Percentiles rank a stretch among this genome's conserved stretches.
These are phyloP conservation scores for Pygmarrhopalites habei DNA, from an alignment of 1,140 invertebrate species.

Conservation along the genomic window DNA sequence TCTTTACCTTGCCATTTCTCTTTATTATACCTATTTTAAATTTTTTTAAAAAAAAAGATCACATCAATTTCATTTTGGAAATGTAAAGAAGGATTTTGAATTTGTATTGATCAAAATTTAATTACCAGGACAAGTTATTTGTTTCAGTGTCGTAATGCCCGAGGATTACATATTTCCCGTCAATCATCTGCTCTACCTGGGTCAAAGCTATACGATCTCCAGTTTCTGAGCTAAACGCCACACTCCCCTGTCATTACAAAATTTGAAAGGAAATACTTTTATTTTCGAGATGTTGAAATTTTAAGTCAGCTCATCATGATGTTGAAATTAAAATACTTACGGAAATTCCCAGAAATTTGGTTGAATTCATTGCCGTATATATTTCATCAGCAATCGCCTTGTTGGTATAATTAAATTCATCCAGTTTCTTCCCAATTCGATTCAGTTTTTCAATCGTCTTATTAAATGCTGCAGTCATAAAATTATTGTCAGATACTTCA, in stretches of 20 bases:
- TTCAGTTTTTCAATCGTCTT: constrained; percentile 83
- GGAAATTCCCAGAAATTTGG: constrained; percentile 94
- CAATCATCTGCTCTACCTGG: constrained; percentile 93
- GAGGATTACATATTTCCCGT: constrained; percentile 89
- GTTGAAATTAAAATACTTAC: constrained; percentile 63
- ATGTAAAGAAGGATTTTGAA: no score
- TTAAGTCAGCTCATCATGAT: no score
- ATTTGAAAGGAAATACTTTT: no score
- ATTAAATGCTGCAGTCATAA: constrained; percentile 69
- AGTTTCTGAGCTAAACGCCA: constrained; percentile 54
- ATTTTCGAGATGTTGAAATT: no score
- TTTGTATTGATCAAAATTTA: no score
- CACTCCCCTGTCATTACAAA: constrained; percentile 11
- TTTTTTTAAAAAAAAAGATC: no score
- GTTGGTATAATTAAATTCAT: constrained; percentile 96
- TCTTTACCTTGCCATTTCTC: constrained; percentile 21
- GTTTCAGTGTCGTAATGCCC: constrained; percentile 90
- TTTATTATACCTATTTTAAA: no score
- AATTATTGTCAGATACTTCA: no score
- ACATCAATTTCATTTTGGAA: no score
- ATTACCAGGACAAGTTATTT: constrained; percentile 93
- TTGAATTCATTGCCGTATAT: constrained; percentile 94
- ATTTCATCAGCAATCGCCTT: constrained; percentile 90
- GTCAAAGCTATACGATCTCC: constrained; percentile 98
- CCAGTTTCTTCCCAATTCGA: constrained; percentile 69